These are phyloP conservation scores for Pseudococcus longispinus DNA, from an alignment of 2,888 invertebrate species.

Conservation along the genomic window DNA sequence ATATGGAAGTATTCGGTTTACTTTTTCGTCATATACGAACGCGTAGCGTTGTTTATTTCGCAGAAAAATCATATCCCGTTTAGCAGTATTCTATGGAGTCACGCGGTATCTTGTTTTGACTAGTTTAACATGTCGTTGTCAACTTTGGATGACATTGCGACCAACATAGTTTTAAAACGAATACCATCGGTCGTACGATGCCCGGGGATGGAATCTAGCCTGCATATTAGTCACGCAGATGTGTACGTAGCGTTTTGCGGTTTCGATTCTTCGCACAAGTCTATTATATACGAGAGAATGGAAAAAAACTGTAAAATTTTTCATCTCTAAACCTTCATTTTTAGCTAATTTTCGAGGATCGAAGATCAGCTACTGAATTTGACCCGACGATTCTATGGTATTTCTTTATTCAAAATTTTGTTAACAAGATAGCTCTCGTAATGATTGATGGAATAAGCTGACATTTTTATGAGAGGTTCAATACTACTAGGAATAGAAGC, in stretches of 20 bases:
- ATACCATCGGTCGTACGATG: conserved; percentile 14
- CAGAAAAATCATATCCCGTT: conserved; percentile 43
- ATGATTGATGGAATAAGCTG: too few species aligned
- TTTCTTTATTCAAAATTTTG: too few species aligned
- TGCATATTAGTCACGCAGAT: not conserved
- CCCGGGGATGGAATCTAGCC: conserved; percentile 27
- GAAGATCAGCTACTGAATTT: too few species aligned
- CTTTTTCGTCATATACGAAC: conserved; percentile 20
- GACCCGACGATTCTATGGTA: too few species aligned
- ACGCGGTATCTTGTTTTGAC: conserved; percentile 5
- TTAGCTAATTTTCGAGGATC: too few species aligned
- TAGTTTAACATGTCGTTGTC: conserved; percentile 36
- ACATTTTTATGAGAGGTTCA: too few species aligned
- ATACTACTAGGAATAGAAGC: too few species aligned
- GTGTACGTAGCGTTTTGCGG: not conserved
- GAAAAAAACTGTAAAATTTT: not conserved
- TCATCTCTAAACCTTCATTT: not conserved
- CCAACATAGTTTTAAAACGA: conserved; percentile 23
- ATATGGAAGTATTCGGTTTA: conserved; percentile 46
- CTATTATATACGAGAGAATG: not conserved
- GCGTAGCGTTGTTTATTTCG: not conserved
- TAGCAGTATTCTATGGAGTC: not conserved
- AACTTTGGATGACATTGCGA: conserved; percentile 41
- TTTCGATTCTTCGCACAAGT: not conserved
- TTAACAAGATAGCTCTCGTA: too few species aligned